Base-by-base conservation (phyloP, 2,113 vertebrate genomes). In the Plotosus lineatus region DNA sequence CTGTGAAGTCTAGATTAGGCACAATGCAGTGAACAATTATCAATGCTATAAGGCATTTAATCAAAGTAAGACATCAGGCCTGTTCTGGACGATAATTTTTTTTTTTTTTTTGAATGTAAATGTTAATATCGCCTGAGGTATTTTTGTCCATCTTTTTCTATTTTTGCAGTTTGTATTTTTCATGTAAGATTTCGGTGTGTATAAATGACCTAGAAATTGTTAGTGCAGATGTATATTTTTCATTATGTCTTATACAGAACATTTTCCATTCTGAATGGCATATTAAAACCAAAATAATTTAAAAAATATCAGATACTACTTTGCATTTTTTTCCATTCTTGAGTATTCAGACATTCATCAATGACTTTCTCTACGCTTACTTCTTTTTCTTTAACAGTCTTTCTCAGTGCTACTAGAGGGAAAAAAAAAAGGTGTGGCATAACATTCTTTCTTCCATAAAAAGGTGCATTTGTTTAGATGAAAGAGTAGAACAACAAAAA, bases 381-480 rank as follows among this genome's bases (percentile, higher is more conserved):
- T 63, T 82, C 65, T 79, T 77, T 75, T 84, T n/a, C n/a, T 91
- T 88, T 89, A 89, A 96, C 92, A 97, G 93, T 95, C 91, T 94
- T 95, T 96, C 94, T 97, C 95, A 97, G 97, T 97, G 96, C 96
- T 95, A 95, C 90, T 91, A 92, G 31, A 55, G n/a, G 55, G 33
- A 44, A 44, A 69, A 46, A 44, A 44, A 69, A 79, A 38, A 71
- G 91, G 19, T 58, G 19, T 76, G 53, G 46, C 56, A 63, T 90
- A 88, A 89, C 88, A 88, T 89, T 91, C 87, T 92, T 89, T 88
- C 88, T 83, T 89, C 85, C 80, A 33, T 63, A 83, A 85, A 85
- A 93, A 91, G 88, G 85, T 86, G 85, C 85, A 85, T 82, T 80
- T 85, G 31, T 73, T 82, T 85, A 79, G 55, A 87, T 79, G 63